Evolutionary conservation across 2,113 vertebrate genomes (phyloP), one percentile per base, ranked within the genome.

Genomic region (Muscicapa adusta): DNA sequence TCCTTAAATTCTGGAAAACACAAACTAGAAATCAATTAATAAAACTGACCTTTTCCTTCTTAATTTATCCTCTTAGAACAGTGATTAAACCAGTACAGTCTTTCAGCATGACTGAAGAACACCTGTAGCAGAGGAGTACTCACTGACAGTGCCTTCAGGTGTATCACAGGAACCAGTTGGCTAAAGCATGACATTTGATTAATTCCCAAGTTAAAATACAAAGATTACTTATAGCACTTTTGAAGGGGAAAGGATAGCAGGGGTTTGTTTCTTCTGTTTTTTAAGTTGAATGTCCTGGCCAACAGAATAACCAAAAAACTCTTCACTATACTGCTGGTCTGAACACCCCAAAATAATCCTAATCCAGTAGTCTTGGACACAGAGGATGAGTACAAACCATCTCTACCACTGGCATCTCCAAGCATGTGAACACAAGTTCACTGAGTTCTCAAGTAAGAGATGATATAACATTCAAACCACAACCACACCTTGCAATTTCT

Each of bases 401-500:
- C 36, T 78, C 80, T 16, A 82, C 17, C 51, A 28, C 34, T 10
- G 25, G 23, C 50, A 65, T 29, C 81, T 85, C 38, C 62, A 65
- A 61, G 36, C 25, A 83, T 40, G 13, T 9, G 10, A 86, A 67
- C 5, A 4, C 40, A 54, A 91, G 71, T 51, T 50, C 60, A 83
- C 15, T 0, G 0, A 73, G 51, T 67, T 93, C 78, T 66, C 45
- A 31, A 50, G 42, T 12, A 57, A 34, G 18, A 43, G 34, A 31
- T 63, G 34, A 74, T 36, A 18, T 2, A 54, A 78, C 61, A 77
- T 33, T 36, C 51, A 91, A 92, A 92, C 81, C 85, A 90, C 78
- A 89, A 51, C 89, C 81, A 91, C 94, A 94, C 81, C 87, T 88
- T 33, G 47, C 54, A 88, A 16, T 73, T 96, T 74, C 88, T 93